Percentiles rank a stretch among this genome's conserved stretches.
Conservation (phyloP, 1,140 invertebrate genomes). For the Drosophila bocqueti region DNA sequence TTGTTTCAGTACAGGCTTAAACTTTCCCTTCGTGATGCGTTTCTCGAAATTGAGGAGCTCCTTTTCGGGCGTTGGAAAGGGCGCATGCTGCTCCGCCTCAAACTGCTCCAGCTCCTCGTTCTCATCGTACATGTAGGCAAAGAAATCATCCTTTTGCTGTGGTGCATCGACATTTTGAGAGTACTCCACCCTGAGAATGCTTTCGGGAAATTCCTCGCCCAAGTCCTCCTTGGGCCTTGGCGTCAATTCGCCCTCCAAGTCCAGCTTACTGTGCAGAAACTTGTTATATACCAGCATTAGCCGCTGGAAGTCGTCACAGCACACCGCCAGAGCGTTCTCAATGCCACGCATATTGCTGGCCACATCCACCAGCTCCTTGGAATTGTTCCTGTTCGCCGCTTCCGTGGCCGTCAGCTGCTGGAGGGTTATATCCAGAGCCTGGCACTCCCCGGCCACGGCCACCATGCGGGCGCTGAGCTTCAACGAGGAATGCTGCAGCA, state of each 20-base stretch:
- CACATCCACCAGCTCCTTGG: conserved; percentile 71
- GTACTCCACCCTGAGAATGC: conserved; percentile 75
- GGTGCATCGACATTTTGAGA: conserved; percentile 68
- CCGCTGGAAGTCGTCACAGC: conserved; percentile 82
- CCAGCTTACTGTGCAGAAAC: conserved; percentile 76
- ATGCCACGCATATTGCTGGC: conserved; percentile 81
- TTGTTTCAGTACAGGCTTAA: conserved; percentile 79
- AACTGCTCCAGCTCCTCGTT: conserved; percentile 56
- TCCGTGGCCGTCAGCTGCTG: conserved; percentile 72
- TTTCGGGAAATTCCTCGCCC: conserved; percentile 71
- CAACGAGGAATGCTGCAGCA: conserved; percentile 78
- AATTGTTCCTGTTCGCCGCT: conserved; percentile 69
- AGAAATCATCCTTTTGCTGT: conserved; percentile 75
- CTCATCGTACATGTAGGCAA: conserved; percentile 83
- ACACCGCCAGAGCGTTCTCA: conserved; percentile 75
- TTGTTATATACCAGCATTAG: conserved; percentile 84
- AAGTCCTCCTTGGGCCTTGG: neutral
- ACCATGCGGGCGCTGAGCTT: conserved; percentile 83
- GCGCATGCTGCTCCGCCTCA: conserved; percentile 65
- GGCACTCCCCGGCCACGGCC: conserved; percentile 79
- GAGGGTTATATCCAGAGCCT: conserved; percentile 75
- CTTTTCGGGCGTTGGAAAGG: conserved; percentile 65
- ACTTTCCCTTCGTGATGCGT: conserved; percentile 75
- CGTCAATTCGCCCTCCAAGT: conserved; percentile 30
- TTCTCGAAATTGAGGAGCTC: conserved; percentile 81